Evolutionary conservation across 2,888 invertebrate genomes (phyloP).

Genomic region (Drosophila barbarae): DNA sequence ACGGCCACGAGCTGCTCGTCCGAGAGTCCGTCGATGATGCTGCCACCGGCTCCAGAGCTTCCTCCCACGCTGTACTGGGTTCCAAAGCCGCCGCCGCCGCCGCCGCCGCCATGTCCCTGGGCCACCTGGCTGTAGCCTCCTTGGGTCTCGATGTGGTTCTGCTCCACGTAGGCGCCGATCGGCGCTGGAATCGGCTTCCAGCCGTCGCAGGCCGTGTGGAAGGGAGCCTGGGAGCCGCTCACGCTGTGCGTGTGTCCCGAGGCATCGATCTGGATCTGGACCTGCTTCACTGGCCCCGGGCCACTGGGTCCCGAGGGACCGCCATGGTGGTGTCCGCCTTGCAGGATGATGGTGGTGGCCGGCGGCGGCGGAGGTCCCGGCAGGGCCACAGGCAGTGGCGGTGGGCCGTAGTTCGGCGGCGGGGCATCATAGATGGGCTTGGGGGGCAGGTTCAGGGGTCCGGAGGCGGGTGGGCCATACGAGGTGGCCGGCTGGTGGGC

Average conservation of each 20-base stretch:
- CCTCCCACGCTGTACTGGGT: conserved; percentile 19
- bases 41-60: conserved; percentile 30
- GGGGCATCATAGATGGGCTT: conserved; percentile 80
- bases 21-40: conserved; percentile 68
- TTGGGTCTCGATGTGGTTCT: conserved; percentile 76
- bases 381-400: conserved; percentile 72
- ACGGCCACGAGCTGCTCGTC: conserved; percentile 78
- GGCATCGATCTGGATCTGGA: conserved; percentile 76
- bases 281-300: conserved; percentile 84
- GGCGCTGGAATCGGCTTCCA: conserved; percentile 92
- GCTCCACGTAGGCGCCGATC: conserved; percentile 72
- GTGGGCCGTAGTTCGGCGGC: conserved; percentile 77
- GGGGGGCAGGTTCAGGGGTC: conserved; percentile 75
- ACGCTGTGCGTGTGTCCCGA: conserved; percentile 74
- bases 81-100: conserved; percentile 22
- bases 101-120: conserved; percentile 47
- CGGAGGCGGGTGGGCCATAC: conserved; percentile 75
- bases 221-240: conserved; percentile 74
- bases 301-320: conserved; percentile 81
- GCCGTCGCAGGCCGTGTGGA: conserved; percentile 85
- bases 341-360: conserved; percentile 68
- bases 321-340: conserved; percentile 29
- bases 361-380: conserved; percentile 65
- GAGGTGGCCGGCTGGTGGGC: conserved; percentile 69
- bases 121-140: conserved; percentile 75